These are phyloP conservation scores for Diaperis boleti DNA, from an alignment of 2,888 invertebrate species.

Conservation along the genomic window DNA sequence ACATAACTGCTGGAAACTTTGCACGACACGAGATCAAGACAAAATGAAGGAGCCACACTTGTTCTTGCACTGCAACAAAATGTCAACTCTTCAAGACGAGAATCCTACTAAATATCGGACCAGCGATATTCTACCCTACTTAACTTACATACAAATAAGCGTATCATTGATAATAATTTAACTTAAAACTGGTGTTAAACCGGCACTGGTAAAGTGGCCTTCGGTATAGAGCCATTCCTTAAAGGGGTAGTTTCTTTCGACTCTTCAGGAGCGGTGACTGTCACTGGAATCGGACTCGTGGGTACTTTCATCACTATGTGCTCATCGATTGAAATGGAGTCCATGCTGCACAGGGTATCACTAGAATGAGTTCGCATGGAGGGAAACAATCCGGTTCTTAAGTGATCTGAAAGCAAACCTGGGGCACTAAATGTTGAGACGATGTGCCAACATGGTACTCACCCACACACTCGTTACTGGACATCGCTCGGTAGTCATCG, in stretches of 20 bases:
- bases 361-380: constrained; percentile 67
- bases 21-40: constrained; percentile 25
- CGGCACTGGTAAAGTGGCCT: constrained; percentile 26
- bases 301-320: constrained; percentile 70
- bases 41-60: constrained; percentile 11
- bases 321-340: constrained; percentile 69
- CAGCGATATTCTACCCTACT: constrained; percentile 31
- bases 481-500: constrained; percentile 67
- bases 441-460: constrained; percentile 13
- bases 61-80: constrained; percentile 14
- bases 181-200: constrained; percentile 25
- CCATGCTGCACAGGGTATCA: constrained; percentile 75
- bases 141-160: constrained; percentile 31
- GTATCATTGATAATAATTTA: constrained; percentile 36
- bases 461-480: constrained; percentile 57
- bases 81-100: constrained; percentile 17
- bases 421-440: neutral
- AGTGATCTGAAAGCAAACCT: constrained; percentile 61
- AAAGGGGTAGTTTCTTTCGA: constrained; percentile 54
- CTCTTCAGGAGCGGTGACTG: constrained; percentile 64
- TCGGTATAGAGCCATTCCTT: constrained; percentile 47
- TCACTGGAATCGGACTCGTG: constrained; percentile 66
- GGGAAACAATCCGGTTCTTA: constrained; percentile 63
- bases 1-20: constrained; percentile 29
- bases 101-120: constrained; percentile 31